Evolutionary conservation across 2,797 vertebrate genomes (phyloP).

Genomic region (Smutsia gigantea): DNA sequence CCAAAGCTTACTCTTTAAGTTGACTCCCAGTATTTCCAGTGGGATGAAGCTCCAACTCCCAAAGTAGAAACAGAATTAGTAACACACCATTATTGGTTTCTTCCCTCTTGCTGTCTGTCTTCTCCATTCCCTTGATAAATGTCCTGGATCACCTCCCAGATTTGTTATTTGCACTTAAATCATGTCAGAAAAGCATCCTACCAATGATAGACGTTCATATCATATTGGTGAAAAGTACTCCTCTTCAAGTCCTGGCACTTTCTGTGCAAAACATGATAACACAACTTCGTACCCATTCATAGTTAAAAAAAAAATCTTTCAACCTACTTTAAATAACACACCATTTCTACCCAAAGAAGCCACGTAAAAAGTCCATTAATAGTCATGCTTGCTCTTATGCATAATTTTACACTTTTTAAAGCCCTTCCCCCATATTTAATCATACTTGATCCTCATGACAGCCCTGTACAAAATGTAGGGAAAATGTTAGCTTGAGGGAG

Average conservation of each 20-base stretch:
- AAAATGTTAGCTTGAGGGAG: slow-evolving; percentile 78
- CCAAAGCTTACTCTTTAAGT: neutral
- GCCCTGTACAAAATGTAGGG: slow-evolving; percentile 71
- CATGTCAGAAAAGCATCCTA: neutral
- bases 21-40: neutral
- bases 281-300: neutral
- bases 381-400: slow-evolving; percentile 66
- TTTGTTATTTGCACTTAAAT: neutral
- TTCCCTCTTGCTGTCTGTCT: neutral
- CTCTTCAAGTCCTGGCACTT: neutral
- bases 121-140: neutral
- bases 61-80: neutral
- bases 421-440: slow-evolving; percentile 71
- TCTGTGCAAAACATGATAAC: neutral
- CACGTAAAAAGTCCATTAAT: slow-evolving; percentile 61
- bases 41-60: neutral
- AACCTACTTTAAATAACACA: slow-evolving; percentile 59
- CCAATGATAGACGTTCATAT: neutral
- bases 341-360: slow-evolving; percentile 45
- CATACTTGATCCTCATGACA: slow-evolving; percentile 76
- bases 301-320: neutral
- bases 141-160: neutral
- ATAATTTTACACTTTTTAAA: slow-evolving; percentile 78
- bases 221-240: neutral
- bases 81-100: neutral